These are phyloP conservation scores for Drosophila buzzatii DNA, from an alignment of 2,888 invertebrate genomes.

Conservation along the genomic window DNA sequence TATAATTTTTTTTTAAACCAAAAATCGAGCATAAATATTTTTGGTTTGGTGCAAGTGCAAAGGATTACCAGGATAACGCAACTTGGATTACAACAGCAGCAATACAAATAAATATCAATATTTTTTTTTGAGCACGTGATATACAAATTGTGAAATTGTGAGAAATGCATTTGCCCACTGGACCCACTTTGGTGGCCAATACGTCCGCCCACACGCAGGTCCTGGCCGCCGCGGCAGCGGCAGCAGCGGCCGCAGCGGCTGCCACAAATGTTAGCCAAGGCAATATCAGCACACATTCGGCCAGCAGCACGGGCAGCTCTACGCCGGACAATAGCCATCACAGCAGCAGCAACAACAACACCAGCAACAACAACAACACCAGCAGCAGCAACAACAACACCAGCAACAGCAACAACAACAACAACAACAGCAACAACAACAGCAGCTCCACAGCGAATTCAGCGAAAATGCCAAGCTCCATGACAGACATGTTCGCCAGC, in stretches of 20 bases:
- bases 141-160: background rate
- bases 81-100: constrained; percentile 38
- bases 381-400: constrained; percentile 29
- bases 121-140: constrained; percentile 49
- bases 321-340: constrained; percentile 48
- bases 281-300: constrained; percentile 69
- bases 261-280: constrained; percentile 42
- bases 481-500: constrained; percentile 91
- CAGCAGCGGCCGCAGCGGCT: constrained; percentile 46
- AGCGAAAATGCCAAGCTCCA: constrained; percentile 87
- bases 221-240: constrained; percentile 62
- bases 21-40: constrained; percentile 7
- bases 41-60: constrained; percentile 35
- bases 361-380: constrained; percentile 28
- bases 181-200: constrained; percentile 83
- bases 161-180: constrained; percentile 84
- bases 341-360: constrained; percentile 13
- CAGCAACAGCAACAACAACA: constrained; percentile 34
- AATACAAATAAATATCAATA: background rate
- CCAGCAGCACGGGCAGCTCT: constrained; percentile 71
- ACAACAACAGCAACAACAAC: constrained; percentile 46
- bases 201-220: constrained; percentile 72
- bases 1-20: background rate
- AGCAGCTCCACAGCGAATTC: constrained; percentile 66
- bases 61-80: constrained; percentile 31